Conservation (phyloP, 2,888 invertebrate genomes). For the Drosophila robusta region DNA sequence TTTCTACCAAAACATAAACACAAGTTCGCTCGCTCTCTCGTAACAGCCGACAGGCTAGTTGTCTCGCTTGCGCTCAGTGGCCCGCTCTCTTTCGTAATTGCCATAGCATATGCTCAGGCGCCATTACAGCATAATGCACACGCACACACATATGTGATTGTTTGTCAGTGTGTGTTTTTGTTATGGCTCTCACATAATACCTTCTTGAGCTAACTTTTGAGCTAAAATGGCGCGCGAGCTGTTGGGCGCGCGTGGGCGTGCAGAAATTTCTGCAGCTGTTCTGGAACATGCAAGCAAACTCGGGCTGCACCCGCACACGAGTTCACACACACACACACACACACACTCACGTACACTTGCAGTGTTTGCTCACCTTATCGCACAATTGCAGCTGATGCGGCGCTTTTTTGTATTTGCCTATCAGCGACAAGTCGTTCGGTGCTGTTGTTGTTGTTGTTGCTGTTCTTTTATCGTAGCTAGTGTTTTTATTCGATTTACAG, state of each 20-base stretch:
- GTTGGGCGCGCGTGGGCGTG: conserved; percentile 58
- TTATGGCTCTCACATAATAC: conserved; percentile 40
- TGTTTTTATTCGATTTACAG: conserved; percentile 33
- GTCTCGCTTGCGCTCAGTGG: conserved; percentile 41
- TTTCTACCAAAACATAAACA: conserved; percentile 74
- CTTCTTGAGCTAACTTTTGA: conserved; percentile 48
- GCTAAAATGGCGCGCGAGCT: conserved; percentile 59
- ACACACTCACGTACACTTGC: conserved; percentile 1
- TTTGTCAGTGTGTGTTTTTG: conserved; percentile 14
- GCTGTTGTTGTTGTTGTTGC: conserved; percentile 33
- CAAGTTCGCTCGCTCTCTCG: conserved; percentile 19
- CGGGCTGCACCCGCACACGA: conserved; percentile 1
- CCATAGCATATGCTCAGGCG: conserved; percentile 75
- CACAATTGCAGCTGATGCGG: conserved; percentile 73
- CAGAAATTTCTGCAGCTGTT: conserved; percentile 73
- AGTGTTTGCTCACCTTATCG: conserved; percentile 73
- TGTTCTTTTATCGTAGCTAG: conserved; percentile 34
- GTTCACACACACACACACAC: neutral
- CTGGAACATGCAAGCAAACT: conserved; percentile 40
- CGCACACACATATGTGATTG: conserved; percentile 9
- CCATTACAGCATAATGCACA: conserved; percentile 48
- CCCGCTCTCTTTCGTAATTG: conserved; percentile 37
- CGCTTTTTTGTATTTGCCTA: conserved; percentile 56
- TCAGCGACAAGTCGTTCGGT: conserved; percentile 59
- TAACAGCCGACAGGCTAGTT: conserved; percentile 23